Percentiles rank a stretch among this genome's conserved stretches.
Evolutionary conservation across 2,888 invertebrate genomes (phyloP).

Genomic region (Oasisia sp.): DNA sequence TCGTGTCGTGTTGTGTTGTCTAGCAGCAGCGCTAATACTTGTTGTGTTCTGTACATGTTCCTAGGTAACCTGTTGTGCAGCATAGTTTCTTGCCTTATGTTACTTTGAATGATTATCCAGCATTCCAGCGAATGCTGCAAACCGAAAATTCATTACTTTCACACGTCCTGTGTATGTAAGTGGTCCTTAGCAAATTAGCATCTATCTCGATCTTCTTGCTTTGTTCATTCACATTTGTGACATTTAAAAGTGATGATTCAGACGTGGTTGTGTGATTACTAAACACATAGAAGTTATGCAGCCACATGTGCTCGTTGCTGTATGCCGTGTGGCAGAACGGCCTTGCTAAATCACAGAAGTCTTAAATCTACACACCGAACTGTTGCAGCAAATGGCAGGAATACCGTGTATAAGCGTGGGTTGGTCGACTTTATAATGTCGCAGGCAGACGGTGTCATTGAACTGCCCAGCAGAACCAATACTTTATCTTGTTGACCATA

Average conservation of each 20-base stretch:
- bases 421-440: neutral
- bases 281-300: neutral
- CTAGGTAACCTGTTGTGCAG: neutral
- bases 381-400: neutral
- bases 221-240: too few relatives aligned
- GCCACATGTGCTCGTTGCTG: neutral
- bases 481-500: neutral
- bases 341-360: neutral
- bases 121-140: neutral
- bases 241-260: neutral
- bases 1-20: too few relatives aligned
- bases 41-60: neutral
- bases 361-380: too few relatives aligned
- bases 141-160: neutral
- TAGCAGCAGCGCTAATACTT: neutral
- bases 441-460: neutral
- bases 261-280: neutral
- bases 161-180: neutral
- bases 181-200: neutral
- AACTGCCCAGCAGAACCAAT: neutral
- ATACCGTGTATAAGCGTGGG: neutral
- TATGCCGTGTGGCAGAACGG: neutral
- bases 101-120: constrained; percentile 3
- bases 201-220: neutral
- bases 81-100: neutral